phyloP scores from a whole-genome alignment of 2,797 vertebrate species.

The Gambusia yucatana region DNA sequence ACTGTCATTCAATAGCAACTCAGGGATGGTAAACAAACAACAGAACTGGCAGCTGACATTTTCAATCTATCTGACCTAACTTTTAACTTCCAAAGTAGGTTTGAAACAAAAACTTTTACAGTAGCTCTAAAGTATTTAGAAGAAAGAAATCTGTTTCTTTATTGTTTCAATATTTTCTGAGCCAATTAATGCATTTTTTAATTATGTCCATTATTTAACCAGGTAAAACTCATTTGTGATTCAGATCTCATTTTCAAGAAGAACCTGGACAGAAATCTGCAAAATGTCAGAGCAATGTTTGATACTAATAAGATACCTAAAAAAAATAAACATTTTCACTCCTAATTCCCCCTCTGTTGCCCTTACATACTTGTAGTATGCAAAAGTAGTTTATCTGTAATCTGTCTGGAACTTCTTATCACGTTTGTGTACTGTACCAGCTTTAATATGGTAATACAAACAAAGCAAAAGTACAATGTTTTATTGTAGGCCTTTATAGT shows the following conservation, averaged over 20 bases:
- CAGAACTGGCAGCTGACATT: conserved; percentile 25
- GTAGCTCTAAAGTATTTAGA: background rate
- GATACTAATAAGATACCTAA: background rate
- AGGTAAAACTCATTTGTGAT: no score
- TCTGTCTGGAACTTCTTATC: background rate
- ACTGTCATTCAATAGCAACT: conserved; percentile 8
- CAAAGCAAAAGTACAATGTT: background rate
- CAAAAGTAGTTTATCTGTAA: background rate
- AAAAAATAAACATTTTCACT: background rate
- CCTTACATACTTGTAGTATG: background rate
- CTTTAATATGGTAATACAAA: conserved; percentile 6
- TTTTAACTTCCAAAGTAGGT: background rate
- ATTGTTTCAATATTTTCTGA: background rate
- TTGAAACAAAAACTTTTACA: background rate
- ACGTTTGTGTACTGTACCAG: background rate
- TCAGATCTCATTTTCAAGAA: no score
- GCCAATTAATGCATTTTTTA: background rate
- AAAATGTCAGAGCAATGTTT: conserved; percentile 3
- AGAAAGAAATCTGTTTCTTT: background rate
- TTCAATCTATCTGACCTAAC: conserved; percentile 14
- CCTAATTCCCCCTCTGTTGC: background rate
- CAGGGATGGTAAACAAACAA: conserved; percentile 12
- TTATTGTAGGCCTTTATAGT: background rate
- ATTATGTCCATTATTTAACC: no score
- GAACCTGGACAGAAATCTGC: no score